Percentiles rank a stretch among this genome's conserved stretches.
Conservation (phyloP, 2,797 vertebrate species). For the Gambelia wislizenii region DNA sequence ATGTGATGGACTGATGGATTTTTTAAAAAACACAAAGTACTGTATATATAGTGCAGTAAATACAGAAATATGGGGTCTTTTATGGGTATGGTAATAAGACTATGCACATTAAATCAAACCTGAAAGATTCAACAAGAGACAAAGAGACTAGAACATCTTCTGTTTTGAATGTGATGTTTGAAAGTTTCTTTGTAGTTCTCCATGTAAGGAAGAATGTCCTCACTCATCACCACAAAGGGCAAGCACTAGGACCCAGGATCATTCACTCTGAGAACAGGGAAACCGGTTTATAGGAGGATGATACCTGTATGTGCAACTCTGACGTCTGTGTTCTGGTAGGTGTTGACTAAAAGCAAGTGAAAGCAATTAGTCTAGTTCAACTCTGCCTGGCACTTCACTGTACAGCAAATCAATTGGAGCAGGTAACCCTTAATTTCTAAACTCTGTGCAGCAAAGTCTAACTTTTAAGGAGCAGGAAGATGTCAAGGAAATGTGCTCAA, state of each 20-base stretch:
- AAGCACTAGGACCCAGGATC: slow-evolving; percentile 70
- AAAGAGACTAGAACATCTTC: not conserved
- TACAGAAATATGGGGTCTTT: not conserved
- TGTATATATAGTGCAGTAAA: not conserved
- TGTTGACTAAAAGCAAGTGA: slow-evolving; percentile 57
- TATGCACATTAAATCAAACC: not conserved
- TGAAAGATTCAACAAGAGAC: not conserved
- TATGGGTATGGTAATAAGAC: not conserved
- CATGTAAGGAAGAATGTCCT: slow-evolving; percentile 29
- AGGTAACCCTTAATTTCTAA: slow-evolving; percentile 17
- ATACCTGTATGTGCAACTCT: slow-evolving; percentile 65
- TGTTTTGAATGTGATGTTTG: slow-evolving; percentile 1
- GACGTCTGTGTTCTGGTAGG: slow-evolving; percentile 70
- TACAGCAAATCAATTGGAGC: not conserved
- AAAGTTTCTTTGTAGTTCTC: not conserved
- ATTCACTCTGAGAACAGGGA: slow-evolving; percentile 44
- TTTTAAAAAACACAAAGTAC: not conserved
- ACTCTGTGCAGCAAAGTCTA: not conserved
- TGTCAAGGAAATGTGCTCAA: slow-evolving; percentile 58
- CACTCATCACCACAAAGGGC: not conserved
- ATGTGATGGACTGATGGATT: not conserved
- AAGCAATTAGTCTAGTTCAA: slow-evolving; percentile 32
- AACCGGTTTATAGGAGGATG: slow-evolving; percentile 66
- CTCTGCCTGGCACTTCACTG: not conserved
- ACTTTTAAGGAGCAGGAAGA: slow-evolving; percentile 48